Evolutionary conservation across 1,140 invertebrate genomes (phyloP), one percentile per base, ranked within the genome.

Genomic region (Drepana arcuata): DNA sequence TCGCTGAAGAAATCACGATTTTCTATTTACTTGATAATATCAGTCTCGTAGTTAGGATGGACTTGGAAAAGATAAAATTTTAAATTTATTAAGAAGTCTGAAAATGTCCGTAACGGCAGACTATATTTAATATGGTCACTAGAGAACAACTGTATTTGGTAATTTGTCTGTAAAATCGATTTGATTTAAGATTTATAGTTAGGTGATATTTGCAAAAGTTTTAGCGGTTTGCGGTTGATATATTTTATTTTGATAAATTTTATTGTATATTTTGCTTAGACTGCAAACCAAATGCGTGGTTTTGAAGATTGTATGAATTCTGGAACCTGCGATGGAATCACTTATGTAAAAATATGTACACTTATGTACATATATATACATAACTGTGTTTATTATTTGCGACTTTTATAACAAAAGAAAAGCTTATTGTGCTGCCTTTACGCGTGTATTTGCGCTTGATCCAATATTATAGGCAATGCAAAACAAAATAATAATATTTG

Each of bases 141-240:
- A 66, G 57, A 26, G 46, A 62, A 49, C 55, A 66, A 62, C 48
- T 65, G 54, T 72, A 68, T 70, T 70, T 55, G 46, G 58, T 72
- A 68, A 61, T 63, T 60, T 63, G 71, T 65, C 50, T 66, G 64
- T 72, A 77, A 66, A 67, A 61, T 67, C 41, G 39, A 67, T 72
- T 75, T 70, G 44, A 59, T 74, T 77, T 75, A 72, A 70, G 66
- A 65, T 66, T 68, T 62, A 68, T 74, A 74, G 62, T 69, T 69
- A 79, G 63, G 64, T 44, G 54, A 56, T 69, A 60, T 67, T 59
- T 56, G 62, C 59, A 66, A 58, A 5, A 21, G 18, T 4, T 21
- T 5, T 21, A 21, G 57, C 48, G 53, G 51, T 49, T 62, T 52
- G 60, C 48, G 45, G 35, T 53, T 26, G 4, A 10, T 26, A 10